Evolutionary conservation across 2,113 vertebrate species (phyloP), one percentile per base, ranked within the genome.

Genomic region (Cygnus buccinator): DNA sequence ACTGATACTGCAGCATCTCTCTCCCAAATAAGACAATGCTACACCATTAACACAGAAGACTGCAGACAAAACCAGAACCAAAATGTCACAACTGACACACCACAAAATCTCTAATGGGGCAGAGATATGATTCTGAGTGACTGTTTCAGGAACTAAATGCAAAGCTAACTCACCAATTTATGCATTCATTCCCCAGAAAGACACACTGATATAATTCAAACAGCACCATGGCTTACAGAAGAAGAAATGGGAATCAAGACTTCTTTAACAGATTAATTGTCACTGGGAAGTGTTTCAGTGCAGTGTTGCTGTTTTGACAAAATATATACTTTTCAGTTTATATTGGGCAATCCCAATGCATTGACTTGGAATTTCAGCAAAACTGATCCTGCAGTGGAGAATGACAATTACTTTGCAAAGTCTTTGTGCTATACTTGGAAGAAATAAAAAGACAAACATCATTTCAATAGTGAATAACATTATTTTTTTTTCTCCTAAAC

Each of bases 61-160:
- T 41, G 23, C 31, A 62, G 61, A 89, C 20, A 55, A 71, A 89
- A 89, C 9, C 23, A 84, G 44, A 77, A 72, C 5, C 6, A 62
- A 94, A 68, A 77, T 55, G 6, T 35, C 57, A 74, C 29, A 78
- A 39, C 20, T 35, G 46, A 43, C 70, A 70, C 29, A 25, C 43
- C 1, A 2, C 17, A 73, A 80, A 44, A 65, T 44, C 35, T 84
- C 37, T 21, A 78, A 1, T 0, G 1, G 22, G 23, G 16, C 0
- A 9, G 37, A 46, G 41, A 57, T 23, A 33, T 2, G 3, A 46
- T 50, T 76, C 46, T 28, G 41, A 48, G 29, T 17, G 44, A 48
- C 52, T 50, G 39, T 37, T 88, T 79, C 3, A 2, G 48, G 18
- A 75, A 77, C 7, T 63, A 72, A 82, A 67, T 1, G 2, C 31